Conservation (phyloP, 1,140 invertebrate species). For the Akabosia matsudoensis region DNA sequence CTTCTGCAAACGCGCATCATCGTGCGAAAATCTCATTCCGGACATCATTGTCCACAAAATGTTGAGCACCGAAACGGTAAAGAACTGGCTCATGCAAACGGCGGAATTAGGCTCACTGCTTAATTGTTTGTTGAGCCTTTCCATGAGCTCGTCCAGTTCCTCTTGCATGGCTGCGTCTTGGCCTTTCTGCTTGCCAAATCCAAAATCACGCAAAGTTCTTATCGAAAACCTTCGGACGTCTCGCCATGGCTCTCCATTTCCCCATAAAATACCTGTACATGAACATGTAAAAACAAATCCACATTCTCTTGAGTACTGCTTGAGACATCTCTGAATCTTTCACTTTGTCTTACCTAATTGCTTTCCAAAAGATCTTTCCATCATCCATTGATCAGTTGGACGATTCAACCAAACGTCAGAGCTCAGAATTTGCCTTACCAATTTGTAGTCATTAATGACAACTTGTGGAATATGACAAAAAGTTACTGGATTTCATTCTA, state of each 20-base stretch:
- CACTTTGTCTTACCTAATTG: too few relatives aligned
- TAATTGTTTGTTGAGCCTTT: constrained; percentile 57
- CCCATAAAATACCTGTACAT: constrained; percentile 64
- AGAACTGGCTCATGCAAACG: constrained; percentile 43
- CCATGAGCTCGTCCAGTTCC: constrained; percentile 57
- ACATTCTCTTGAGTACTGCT: too few relatives aligned
- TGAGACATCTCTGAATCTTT: too few relatives aligned
- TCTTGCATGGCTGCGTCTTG: constrained; percentile 49
- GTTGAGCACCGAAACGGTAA: constrained; percentile 63
- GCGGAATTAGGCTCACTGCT: not conserved
- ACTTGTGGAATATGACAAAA: not conserved
- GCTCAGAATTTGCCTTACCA: not conserved
- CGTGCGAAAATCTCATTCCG: constrained; percentile 60
- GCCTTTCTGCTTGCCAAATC: constrained; percentile 49
- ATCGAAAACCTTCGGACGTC: constrained; percentile 77
- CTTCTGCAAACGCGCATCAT: constrained; percentile 46
- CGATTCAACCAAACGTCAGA: not conserved
- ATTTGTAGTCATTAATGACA: constrained; percentile 9
- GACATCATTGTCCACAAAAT: constrained; percentile 84
- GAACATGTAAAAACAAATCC: not conserved
- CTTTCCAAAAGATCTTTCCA: constrained; percentile 17
- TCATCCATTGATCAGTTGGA: not conserved
- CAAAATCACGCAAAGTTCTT: constrained; percentile 73
- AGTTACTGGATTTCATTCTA: constrained; percentile 1
- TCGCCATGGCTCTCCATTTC: constrained; percentile 72